A percentile compares a stretch with the other conserved stretches of the same genome.
These are phyloP conservation scores for Adineta ricciae DNA, from an alignment of 2,888 invertebrate species.

Conservation along the genomic window DNA sequence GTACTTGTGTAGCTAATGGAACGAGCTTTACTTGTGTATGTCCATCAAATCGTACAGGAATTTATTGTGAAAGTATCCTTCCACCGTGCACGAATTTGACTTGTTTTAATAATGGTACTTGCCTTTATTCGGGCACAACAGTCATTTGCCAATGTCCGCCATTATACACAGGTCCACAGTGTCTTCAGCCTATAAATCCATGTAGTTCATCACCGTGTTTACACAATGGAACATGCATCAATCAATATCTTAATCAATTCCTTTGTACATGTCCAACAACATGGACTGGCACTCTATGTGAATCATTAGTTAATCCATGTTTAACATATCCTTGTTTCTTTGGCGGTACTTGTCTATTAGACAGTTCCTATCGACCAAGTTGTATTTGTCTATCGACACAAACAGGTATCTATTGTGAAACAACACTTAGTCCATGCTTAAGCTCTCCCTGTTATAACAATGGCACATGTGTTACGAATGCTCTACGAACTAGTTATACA, in stretches of 20 bases:
- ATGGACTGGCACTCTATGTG: neutral
- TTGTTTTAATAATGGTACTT: constrained; percentile 30
- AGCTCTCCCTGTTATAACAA: neutral
- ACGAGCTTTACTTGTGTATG: constrained; percentile 25
- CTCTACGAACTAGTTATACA: neutral
- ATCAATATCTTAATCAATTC: neutral
- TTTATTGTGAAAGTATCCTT: neutral
- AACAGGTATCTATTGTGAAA: neutral
- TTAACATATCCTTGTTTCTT: neutral
- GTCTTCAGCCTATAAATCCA: constrained; percentile 19
- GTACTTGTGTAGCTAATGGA: constrained; percentile 17
- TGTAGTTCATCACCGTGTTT: constrained; percentile 26
- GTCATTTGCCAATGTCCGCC: constrained; percentile 25
- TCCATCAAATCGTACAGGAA: constrained; percentile 20
- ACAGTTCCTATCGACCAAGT: neutral
- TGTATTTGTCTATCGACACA: neutral
- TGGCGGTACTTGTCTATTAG: constrained; percentile 20
- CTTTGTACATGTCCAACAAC: neutral
- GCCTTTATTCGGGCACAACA: neutral
- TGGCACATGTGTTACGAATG: neutral
- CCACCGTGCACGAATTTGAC: neutral
- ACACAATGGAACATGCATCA: constrained; percentile 21
- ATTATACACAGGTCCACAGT: constrained; percentile 26
- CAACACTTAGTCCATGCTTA: neutral
- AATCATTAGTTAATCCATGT: neutral